Evolutionary conservation across 2,797 vertebrate genomes (phyloP), one percentile per base, ranked within the genome.

Genomic region (Synaphobranchus kaupii): DNA sequence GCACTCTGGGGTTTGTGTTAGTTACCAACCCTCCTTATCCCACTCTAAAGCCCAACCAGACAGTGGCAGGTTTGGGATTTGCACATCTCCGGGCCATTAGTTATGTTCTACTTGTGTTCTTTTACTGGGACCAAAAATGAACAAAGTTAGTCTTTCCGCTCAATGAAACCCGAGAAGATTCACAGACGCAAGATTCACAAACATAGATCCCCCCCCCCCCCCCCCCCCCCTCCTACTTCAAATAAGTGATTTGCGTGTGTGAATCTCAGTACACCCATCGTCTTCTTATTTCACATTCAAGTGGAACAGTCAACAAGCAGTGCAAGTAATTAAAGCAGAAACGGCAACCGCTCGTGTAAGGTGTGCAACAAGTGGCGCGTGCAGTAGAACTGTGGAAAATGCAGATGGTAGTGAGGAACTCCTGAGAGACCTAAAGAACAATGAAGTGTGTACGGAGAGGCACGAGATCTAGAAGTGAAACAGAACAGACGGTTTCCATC

Each of bases 361-460:
- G 63, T 82, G 56, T 76, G 73, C 88, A 89, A 89, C 88, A 89
- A 87, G 88, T 89, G 84, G 85, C 22, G 88, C 83, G 68, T 31
- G 20, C n/a, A 39, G 58, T 15, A 85, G 73, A 60, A 81, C 63
- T 25, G 63, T 31, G 68, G 68, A 44, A 85, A 84, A 85, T 89
- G 47, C 86, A 89, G 86, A 89, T 85, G 86, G 88, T 58, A 60
- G 58, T 85, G 52, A 73, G 44, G 76, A 87, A 85, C 47, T 85
- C 86, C 76, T 25, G 50, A 34, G 78, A 87, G 86, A 84, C 44
- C 48, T 68, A 50, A 83, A 85, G 85, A 87, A 89, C 88, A 89
- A 87, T 84, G 86, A 83, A 87, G 52, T 85, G 73, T 83, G 78
- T 44, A 81, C 58, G 56, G 83, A 28, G 81, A 86, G 52, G 85